Percentiles rank a stretch among this genome's conserved stretches.
Conservation (phyloP, 2,113 vertebrate genomes). For the Paralichthys olivaceus region DNA sequence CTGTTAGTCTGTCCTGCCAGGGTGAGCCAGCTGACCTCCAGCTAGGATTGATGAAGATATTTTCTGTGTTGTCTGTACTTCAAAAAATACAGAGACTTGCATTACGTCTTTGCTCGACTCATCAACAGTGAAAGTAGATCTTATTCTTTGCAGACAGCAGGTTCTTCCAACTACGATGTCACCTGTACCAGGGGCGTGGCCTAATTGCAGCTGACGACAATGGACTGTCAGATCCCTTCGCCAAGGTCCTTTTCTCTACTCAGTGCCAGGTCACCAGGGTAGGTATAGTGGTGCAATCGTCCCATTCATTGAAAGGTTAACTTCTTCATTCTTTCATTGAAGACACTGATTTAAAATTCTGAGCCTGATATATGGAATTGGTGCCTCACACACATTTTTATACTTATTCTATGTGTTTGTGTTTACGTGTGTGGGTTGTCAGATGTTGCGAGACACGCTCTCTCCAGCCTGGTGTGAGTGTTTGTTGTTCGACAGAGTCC, state of each 20-base stretch:
- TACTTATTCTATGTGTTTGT: slow-evolving; percentile 14
- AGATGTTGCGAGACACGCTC: slow-evolving; percentile 89
- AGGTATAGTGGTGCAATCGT: slow-evolving; percentile 13
- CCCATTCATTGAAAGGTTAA: background rate
- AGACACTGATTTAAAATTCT: background rate
- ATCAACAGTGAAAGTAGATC: background rate
- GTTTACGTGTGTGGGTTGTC: slow-evolving; percentile 21
- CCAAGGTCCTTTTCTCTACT: slow-evolving; percentile 90
- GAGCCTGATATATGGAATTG: too few relatives aligned
- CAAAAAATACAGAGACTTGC: background rate
- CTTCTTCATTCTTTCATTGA: background rate
- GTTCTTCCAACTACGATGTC: slow-evolving; percentile 94
- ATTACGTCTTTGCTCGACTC: background rate
- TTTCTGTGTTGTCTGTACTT: too few relatives aligned
- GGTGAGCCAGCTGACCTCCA: slow-evolving; percentile 73
- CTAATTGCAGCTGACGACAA: slow-evolving; percentile 90
- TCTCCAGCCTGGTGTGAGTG: slow-evolving; percentile 93
- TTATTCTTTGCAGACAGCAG: slow-evolving; percentile 79
- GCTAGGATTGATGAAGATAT: background rate
- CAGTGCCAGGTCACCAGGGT: slow-evolving; percentile 91
- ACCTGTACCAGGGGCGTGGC: slow-evolving; percentile 92
- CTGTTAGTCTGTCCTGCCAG: slow-evolving; percentile 84
- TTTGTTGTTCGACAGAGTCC: slow-evolving; percentile 89
- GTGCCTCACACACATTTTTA: background rate
- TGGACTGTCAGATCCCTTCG: slow-evolving; percentile 92